A percentile compares a stretch with the other conserved stretches of the same genome.
Evolutionary conservation across 2,888 invertebrate genomes (phyloP).

Genomic region (Scelioninae gen. 2): DNA sequence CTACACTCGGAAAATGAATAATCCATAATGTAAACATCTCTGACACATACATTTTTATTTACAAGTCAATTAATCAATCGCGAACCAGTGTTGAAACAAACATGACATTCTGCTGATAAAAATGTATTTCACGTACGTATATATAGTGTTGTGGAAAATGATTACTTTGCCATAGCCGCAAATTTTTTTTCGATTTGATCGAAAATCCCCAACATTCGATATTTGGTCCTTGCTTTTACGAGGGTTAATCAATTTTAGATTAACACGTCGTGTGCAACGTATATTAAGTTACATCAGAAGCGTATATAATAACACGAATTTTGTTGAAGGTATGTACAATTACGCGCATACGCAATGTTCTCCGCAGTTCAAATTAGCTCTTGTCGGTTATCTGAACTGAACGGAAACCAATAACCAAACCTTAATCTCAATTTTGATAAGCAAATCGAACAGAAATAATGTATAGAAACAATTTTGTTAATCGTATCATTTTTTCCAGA

Average conservation of each 20-base stretch:
- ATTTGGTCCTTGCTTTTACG: neutral
- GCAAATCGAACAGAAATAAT: too few species aligned
- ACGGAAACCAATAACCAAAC: slow-evolving; percentile 26
- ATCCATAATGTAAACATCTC: too few species aligned
- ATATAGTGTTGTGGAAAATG: slow-evolving; percentile 11
- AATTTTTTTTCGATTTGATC: slow-evolving; percentile 4
- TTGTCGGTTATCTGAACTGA: slow-evolving; percentile 19
- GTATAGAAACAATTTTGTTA: too few species aligned
- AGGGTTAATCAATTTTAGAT: slow-evolving; percentile 46
- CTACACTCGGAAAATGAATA: too few species aligned
- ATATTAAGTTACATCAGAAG: slow-evolving; percentile 32
- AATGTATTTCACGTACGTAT: neutral
- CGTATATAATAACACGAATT: slow-evolving; percentile 30
- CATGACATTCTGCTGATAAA: slow-evolving; percentile 6
- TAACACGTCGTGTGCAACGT: slow-evolving; percentile 21
- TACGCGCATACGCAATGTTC: slow-evolving; percentile 26
- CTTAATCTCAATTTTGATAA: slow-evolving; percentile 8
- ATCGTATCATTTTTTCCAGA: too few species aligned
- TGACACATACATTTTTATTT: neutral
- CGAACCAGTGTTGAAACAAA: slow-evolving; percentile 15
- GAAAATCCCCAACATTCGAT: slow-evolving; percentile 1
- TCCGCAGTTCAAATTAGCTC: slow-evolving; percentile 21
- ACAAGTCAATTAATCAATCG: slow-evolving; percentile 17
- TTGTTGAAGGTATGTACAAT: slow-evolving; percentile 34
- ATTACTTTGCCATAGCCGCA: slow-evolving; percentile 8